Evolutionary conservation across 2,888 invertebrate species (phyloP).

Genomic region (Ornithoptera priamus): DNA sequence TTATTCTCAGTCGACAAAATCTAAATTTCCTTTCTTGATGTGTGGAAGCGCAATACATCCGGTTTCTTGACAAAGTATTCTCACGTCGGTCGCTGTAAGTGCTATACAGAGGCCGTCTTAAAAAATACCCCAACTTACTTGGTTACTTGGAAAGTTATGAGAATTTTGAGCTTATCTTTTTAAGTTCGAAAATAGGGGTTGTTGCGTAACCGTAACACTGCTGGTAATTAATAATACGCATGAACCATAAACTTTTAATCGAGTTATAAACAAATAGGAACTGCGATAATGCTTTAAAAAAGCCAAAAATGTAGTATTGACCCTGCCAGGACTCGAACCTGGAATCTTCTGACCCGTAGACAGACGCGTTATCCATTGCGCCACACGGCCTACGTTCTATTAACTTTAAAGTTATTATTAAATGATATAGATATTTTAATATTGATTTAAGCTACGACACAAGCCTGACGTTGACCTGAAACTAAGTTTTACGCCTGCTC

Average conservation of each 20-base stretch:
- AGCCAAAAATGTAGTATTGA: slow-evolving; percentile 46
- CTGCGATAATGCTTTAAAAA: not conserved
- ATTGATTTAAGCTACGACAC: no score
- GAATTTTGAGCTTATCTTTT: not conserved
- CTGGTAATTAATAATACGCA: no score
- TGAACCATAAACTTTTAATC: not conserved
- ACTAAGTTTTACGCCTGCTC: no score
- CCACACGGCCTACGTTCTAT: slow-evolving; percentile 64
- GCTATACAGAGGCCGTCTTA: not conserved
- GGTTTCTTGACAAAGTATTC: slow-evolving; percentile 1
- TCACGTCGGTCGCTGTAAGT: not conserved
- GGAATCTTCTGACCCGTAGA: slow-evolving; percentile 85
- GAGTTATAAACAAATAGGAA: not conserved
- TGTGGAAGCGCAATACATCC: slow-evolving; percentile 1
- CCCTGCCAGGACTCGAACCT: slow-evolving; percentile 84
- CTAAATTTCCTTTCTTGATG: not conserved
- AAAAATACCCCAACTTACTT: not conserved
- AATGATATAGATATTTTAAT: not conserved
- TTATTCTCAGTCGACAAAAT: not conserved
- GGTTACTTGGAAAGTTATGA: not conserved
- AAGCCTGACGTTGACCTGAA: no score
- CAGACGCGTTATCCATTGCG: slow-evolving; percentile 86
- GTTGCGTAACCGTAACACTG: no score
- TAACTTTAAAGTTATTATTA: not conserved
- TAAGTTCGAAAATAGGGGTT: no score